Base-by-base conservation (phyloP, 2,113 vertebrate genomes). In the Silurus meridionalis region DNA sequence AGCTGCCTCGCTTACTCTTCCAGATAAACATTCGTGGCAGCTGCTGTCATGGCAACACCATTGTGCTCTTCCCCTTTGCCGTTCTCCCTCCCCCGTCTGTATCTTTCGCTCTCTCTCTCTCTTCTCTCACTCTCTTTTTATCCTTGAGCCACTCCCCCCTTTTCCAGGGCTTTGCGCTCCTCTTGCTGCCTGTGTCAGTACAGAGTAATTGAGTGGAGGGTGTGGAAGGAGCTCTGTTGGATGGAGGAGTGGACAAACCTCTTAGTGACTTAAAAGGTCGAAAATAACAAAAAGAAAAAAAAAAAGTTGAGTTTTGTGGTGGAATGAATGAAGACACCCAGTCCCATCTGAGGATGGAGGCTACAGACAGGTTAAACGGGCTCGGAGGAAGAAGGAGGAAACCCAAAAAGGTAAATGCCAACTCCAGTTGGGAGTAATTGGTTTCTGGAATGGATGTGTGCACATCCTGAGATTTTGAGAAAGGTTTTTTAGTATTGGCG, bases 11-110 rank as follows among this genome's bases (percentile, higher is more conserved):
- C 94, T 93, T 92, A 92, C 92, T 93, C 93, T 93, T 94, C 93
- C 94, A 93, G 94, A 96, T 96, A 95, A 97, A 96, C 95, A 96
- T 92, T 96, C 95, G 96, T 96, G 95, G 95, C 96, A 96, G 95
- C 94, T 95, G 97, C 95, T 96, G 86, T 95, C 95, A 96, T 96
- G 92, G 96, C 93, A 96, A 97, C 96, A 91, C 90, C 91, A 93
- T 95, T 93, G 91, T 89, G 92, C 95, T 91, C 91, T 89, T 94
- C 91, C 94, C 91, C 86, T 90, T 89, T 78, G 48, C 89, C 80
- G 61, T 60, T 86, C 77, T 79, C 46, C 86, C 85, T 86, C 82
- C 90, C 83, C 88, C 83, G 89, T 86, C 55, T 80, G 89, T 25
- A 80, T 86, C 82, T 86, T 75, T 61, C 85, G 86, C 37, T 80